Evolutionary conservation across 1,140 invertebrate species (phyloP), one percentile per base, ranked within the genome.

Genomic region (Drosophila parabipectinata): DNA sequence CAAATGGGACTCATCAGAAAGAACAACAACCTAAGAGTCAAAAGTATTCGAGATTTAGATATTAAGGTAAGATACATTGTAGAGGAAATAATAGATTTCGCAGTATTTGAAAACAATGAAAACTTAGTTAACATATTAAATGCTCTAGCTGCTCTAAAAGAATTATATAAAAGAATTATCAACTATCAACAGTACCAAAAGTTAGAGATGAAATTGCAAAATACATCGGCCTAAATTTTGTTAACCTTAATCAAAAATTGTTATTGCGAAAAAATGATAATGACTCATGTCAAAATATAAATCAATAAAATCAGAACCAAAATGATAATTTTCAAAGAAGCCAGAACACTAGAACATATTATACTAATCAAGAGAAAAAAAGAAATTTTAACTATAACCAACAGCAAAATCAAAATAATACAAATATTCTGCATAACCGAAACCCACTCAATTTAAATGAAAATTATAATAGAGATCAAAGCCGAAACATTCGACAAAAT

Each of bases 41-140:
- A 2, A n/a, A n/a, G 37, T 12, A 39, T 39, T 39, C 10, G 37
- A 39, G 37, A 39, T 39, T 39, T 39, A 39, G 3, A 39, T n/a
- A 39, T 39, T 4, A 39, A 39, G 12, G 37, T 39, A 39, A 39
- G 37, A n/a, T 39, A 39, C 12, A 39, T 39, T 4, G 37, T 39
- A 14, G 12, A 39, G n/a, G 37, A 39, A 14, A 39, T 39, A 39
- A 39, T n/a, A 39, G 37, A 39, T 39, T 39, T 39, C n/a, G 37
- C 37, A 14, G 12, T 39, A n/a, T 39, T 39, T 39, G 37, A 39
- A 39, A 39, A 39, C 37, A 39, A 39, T 39, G 37, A 39, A n/a
- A 14, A 14, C n/a, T 14, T n/a, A 12, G 12, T 39, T 12, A 39
- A 39, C 37, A 39, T 39, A 12, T 39, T 39, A 39, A n/a, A 12